Base-by-base conservation (phyloP, 2,797 vertebrate genomes). In the Tangara arthus region DNA sequence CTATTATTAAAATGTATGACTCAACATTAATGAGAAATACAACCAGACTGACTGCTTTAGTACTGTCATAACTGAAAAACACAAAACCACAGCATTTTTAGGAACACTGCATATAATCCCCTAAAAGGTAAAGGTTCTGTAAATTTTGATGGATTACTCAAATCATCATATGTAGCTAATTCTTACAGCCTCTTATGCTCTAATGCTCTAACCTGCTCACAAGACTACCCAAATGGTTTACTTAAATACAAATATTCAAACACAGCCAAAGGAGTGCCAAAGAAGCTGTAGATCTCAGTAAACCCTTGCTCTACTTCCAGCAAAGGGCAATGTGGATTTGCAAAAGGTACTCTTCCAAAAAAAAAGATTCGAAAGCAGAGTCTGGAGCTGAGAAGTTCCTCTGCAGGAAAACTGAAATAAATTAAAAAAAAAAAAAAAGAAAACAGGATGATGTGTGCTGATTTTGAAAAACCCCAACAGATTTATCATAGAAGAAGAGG, bases 1-100 rank as follows among this genome's bases (percentile, higher is more conserved):
- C 68, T 94, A 69, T 75, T 92, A 88, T 86, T 94, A 85, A 92
- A 90, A 87, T 24, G 86, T 12, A 50, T 82, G 72, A 94, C 86
- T 93, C 92, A 84, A 90, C 28, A 65, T 75, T 83, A 80, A 87
- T 24, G 55, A 88, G 89, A 92, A 94, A 92, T 78, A 71, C 55
- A 91, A 68, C 53, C 75, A 80, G 83, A 89, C 89, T 71, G 83
- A 68, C 64, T 89, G 89, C 87, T 65, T 52, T 56, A 71, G 61
- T 60, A 78, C 65, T 53, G 34, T 71, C 50, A 30, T 41, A 92
- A 69, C 75, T 75, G 59, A 87, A 91, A 88, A 94, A 37, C 53
- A 93, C 12, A 53, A 70, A 73, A 80, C 5, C 57, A 89, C n/a
- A 49, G 21, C 24, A 50, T 44, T 78, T 89, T 94, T 71, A 84